Base-by-base conservation (phyloP, 2,113 vertebrate species). In the Polypterus senegalus region DNA sequence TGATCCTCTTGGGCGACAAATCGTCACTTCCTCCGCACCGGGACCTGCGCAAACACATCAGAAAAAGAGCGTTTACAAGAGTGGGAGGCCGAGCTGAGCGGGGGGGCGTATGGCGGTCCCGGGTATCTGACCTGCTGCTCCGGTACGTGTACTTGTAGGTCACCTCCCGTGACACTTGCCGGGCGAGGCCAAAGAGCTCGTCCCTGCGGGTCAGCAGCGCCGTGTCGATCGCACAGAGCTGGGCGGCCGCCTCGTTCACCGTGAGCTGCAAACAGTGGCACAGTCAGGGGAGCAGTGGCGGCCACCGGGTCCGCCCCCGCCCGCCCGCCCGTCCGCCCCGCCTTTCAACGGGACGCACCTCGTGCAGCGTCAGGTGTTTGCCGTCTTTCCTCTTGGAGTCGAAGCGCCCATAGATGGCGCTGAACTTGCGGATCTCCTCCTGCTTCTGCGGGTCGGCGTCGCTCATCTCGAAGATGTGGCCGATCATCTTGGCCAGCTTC, bases 321-420 rank as follows among this genome's bases (percentile, higher is more conserved):
- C n/a, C n/a, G n/a, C n/a, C n/a, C n/a, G n/a, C n/a, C n/a, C n/a
- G n/a, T n/a, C n/a, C n/a, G n/a, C 27, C 27, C 27, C 27, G 27
- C 27, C 27, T 27, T 27, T 27, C 1, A 27, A 27, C 27, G 63
- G 48, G 57, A 66, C 67, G 63, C 82, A 98, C 96, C 91, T 99
- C 96, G 0, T 98, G 94, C 59, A 98, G 88, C 0, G 96, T 99
- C 67, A 99, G 88, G 70, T 97, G 96, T 52, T 97, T 98, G 56
- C 94, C 94, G 46, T 99, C 96, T 71, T 97, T 90, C 64, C 96
- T 86, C 84, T 97, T 97, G 0, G 96, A 99, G 82, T 99, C 96
- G 59, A 99, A 99, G 46, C 96, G 85, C 48, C 96, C 96, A 46
- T 99, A 99, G 77, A 99, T 99, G 76, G 96, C 96, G 70, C 96